Evolutionary conservation across 2,113 vertebrate species (phyloP), one percentile per base, ranked within the genome.

Genomic region (Ailuropoda melanoleuca): DNA sequence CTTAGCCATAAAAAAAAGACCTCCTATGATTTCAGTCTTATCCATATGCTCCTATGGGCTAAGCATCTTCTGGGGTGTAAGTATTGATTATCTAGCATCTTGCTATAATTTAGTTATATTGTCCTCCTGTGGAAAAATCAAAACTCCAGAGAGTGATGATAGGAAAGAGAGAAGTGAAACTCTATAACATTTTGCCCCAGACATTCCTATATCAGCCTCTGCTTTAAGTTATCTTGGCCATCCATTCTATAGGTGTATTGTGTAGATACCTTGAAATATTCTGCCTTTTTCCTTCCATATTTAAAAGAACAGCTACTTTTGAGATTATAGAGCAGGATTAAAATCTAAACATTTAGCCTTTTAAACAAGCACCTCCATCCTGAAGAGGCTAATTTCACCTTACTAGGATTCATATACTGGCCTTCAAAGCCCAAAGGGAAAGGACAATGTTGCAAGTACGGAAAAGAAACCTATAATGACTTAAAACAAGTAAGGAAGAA

Each of bases 331-430:
- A 85, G 8, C 8, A 56, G 10, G 55, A 34, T 37, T 60, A 81
- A 90, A 87, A 87, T 74, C 21, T 83, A 93, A 95, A 34, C 13
- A 89, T 37, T 90, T 86, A 48, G 26, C 46, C 26, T 88, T 95
- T 83, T 75, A 81, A 77, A 70, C 39, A 7, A 84, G 46, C 9
- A n/a, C 29, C 50, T 86, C 70, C 29, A 84, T 87, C 92, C 60
- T 68, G 39, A 78, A 74, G 29, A 82, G 37, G 48, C 55, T 77
- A 86, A 37, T 68, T 95, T 86, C 37, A 72, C 0, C 24, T 64
- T 26, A 60, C 21, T 43, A 48, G 29, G n/a, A 37, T 53, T 68
- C 48, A 37, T 60, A 53, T 37, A 60, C 15, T 55, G 64, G n/a
- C 11, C 17, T 60, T 26, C 15, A 56, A 90, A 80, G n/a, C 10